Percentiles rank a stretch among this genome's conserved stretches.
These are phyloP conservation scores for Cartodere bifasciata DNA, from an alignment of 2,888 invertebrate genomes.

Conservation along the genomic window DNA sequence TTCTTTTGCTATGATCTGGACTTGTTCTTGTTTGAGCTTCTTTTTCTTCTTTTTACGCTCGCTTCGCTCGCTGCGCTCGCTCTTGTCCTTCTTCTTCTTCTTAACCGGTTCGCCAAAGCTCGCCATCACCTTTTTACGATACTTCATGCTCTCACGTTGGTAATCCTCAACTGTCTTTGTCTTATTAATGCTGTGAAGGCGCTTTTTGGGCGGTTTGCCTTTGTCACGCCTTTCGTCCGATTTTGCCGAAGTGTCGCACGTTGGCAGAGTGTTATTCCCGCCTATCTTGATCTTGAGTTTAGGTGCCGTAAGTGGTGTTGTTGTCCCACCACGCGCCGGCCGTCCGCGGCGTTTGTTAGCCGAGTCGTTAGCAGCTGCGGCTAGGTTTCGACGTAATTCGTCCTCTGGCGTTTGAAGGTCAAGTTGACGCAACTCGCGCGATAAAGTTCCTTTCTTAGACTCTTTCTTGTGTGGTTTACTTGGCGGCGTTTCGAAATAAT, in stretches of 20 bases:
- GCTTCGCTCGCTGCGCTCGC: conserved; percentile 35
- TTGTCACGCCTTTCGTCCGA: conserved; percentile 38
- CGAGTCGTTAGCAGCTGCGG: conserved; percentile 31
- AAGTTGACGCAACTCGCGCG: conserved; percentile 50
- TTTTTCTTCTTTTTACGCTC: conserved; percentile 44
- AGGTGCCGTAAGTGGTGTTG: conserved; percentile 37
- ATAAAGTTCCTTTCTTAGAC: conserved; percentile 37
- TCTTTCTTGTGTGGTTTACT: conserved; percentile 54
- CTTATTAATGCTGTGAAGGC: conserved; percentile 44
- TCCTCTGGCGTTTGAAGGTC: conserved; percentile 48
- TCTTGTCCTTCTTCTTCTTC: conserved; percentile 38
- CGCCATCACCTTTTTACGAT: conserved; percentile 70
- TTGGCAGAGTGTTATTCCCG: conserved; percentile 39
- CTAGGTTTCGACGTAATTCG: conserved; percentile 39
- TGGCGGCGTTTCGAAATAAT: conserved; percentile 48
- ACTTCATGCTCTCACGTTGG: conserved; percentile 78
- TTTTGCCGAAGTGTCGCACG: conserved; percentile 26
- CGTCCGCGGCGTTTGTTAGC: conserved; percentile 32
- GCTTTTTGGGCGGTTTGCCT: conserved; percentile 71
- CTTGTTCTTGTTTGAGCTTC: conserved; percentile 40
- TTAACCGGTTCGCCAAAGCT: conserved; percentile 57
- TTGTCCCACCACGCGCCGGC: conserved; percentile 29
- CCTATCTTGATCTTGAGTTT: conserved; percentile 72
- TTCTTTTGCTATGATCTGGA: conserved; percentile 45
- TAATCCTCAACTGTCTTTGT: conserved; percentile 65